Base-by-base conservation (phyloP, 2,888 invertebrate species). In the Hoplodrina ambigua region DNA sequence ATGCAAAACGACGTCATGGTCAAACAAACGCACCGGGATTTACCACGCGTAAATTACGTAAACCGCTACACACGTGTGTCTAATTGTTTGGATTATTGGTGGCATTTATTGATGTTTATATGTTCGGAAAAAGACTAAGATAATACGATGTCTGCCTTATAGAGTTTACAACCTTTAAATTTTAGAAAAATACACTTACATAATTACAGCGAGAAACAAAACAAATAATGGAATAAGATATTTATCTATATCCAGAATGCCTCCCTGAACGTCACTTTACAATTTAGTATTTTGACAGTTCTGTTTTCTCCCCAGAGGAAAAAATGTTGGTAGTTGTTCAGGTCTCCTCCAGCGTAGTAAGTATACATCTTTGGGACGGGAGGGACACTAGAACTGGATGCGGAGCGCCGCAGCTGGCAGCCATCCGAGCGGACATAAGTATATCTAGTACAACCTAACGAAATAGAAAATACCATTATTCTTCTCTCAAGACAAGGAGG, bases 381-480 rank as follows among this genome's bases (percentile, higher is more conserved):
- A 85, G 90, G 91, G 90, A 90, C 89, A 88, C 84, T 86, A 83
- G 86, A 84, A 84, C 86, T 85, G 86, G 84, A 87, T 87, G 87
- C 86, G 87, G 87, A 75, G 80, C 88, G 89, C 89, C 92, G 87
- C 94, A 95, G 92, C 95, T 95, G 95, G 95, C 95, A 94, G 84
- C 89, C 89, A 90, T 94, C 94, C 94, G 93, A 94, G 91, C 89
- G 89, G 88, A 93, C 92, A 90, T 89, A 91, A 91, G 92, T 93
- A 93, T 91, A 92, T 90, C 88, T 88, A 91, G 90, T 88, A 86
- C 87, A 87, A 92, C 90, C 92, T 94, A 95, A 95, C 94, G 92
- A 94, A 95, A 95, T 94, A 95, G 94, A 95, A 94, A 94, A 95
- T 93, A 92, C 93, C 94, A 95, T 95, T 95, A 94, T 93, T 95